Evolutionary conservation across 2,888 invertebrate species (phyloP), one percentile per base, ranked within the genome.

Genomic region (Xanthorhoe designata): DNA sequence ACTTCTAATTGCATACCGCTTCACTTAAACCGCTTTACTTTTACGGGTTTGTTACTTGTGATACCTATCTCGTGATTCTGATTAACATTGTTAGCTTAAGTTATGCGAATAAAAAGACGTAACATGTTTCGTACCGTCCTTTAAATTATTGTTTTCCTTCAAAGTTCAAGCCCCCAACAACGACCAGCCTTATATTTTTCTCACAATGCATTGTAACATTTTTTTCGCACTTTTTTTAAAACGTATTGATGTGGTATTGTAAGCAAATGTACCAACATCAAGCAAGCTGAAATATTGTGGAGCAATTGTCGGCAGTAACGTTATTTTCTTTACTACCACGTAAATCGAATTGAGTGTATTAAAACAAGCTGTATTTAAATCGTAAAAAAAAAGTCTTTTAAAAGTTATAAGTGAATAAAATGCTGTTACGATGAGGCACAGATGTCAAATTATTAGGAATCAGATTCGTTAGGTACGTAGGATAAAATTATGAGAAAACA

Each of bases 161-260:
- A 50, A 56, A 63, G 60, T 57, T 64, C 60, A 64, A 53, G 24
- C 38, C 54, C 35, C 58, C 51, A 32, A 10, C 32, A 56, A 57
- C 32, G 51, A 49, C 18, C 61, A 53, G 49, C 58, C 24, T 65
- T 47, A 17, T 47, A 17, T 61, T 65, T 58, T 63, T 64, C 56
- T 52, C 66, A 69, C 69, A 69, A 66, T 66, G 66, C 69, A 64
- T 55, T 59, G 69, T 66, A 66, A 65, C 55, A 65, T 65, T 45
- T 35, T 42, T 42, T 55, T 47, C 38, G 53, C 51, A 50, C 47
- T 62, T 60, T 65, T 68, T 56, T 64, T 42, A 19, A 64, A 64
- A 53, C 60, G 18, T 59, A 53, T 69, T 65, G 65, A 66, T 69
- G 65, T 63, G 56, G 56, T 52, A 66, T 69, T 69, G 61, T 65